Base-by-base conservation (phyloP, 2,113 vertebrate genomes). In the Sorex fumeus region DNA sequence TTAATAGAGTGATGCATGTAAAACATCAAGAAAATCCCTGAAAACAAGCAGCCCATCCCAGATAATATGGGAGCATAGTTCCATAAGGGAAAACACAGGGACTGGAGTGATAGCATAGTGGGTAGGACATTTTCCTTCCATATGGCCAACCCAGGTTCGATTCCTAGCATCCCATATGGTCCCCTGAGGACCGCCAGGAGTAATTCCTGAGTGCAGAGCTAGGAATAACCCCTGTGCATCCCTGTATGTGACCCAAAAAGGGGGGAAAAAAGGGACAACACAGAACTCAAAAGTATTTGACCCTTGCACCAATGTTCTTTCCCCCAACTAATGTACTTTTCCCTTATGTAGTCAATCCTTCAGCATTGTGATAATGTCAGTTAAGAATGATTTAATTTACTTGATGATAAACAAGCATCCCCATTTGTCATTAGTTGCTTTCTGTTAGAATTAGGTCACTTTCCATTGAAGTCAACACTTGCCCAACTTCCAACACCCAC, bases 331-430 rank as follows among this genome's bases (percentile, higher is more conserved):
- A 78, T 7, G 2, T 67, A 19, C 25, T 36, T 79, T 62, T 50
- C 12, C 32, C 75, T 82, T 36, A 71, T 13, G 36, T 7, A 76
- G 21, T 45, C 69, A 87, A 60, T 12, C 6, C 23, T 87, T 84
- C 67, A 28, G n/a, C 5, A 77, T 0, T 64, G n/a, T 67, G 34
- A 72, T 13, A 18, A 91, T 50, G 69, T 91, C 47, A 36, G 13
- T 57, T 16, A 90, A 34, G 15, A 27, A 78, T 27, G 78, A 43
- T 84, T 87, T 84, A 47, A 75, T 87, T 77, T 84, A 93, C 10
- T 4, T 34, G 23, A 93, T 53, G 47, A 90, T 72, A 93, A 75
- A 70, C 28, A 72, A 84, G 93, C 84, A 28, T 84, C 53, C 83
- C 70, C 34, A 85, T 60, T 23, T 93, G 74, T 30, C 11, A 81